Evolutionary conservation across 2,888 invertebrate genomes (phyloP), one percentile per base, ranked within the genome.

Genomic region (Allolobophora icterica): DNA sequence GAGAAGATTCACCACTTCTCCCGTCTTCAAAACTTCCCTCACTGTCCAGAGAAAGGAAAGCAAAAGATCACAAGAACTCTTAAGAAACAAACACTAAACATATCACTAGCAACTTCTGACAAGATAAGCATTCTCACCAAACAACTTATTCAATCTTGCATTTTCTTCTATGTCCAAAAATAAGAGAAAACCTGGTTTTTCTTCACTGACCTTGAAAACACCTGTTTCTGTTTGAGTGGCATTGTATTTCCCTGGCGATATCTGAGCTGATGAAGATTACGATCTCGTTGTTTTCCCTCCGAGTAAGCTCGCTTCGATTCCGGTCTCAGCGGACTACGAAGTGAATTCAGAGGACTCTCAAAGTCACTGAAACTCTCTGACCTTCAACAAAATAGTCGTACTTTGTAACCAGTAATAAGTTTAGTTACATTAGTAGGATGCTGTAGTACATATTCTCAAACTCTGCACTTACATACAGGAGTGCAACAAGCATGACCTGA

Each of bases 261-360:
- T 71, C 71, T 71, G 30, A 71, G 34, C 87, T 87, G 87, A 35
- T 35, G 11, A 34, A 34, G 34, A 87, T 87, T 38, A 35, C 87
- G 34, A 87, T 87, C 35, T 38, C 34, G 21, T 19, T 35, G 87
- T 34, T 87, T 87, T 87, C 87, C 87, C 35, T 87, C 87, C 1
- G 87, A 87, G 38, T 11, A 87, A 35, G 90, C 0, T 35, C 52
- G 33, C 38, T 90, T 38, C n/a, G 52, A 58, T 58, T 90, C 90
- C 34, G 24, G 90, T 34, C 90, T 45, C 58, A 90, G 83, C 6
- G 90, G 90, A 90, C 90, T 90, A 30, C 90, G 52, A 33, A 90
- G 90, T 21, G 90, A 58, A 58, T 58, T 58, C n/a, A 90, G 90
- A 19, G 90, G 90, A 90, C 87, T 87, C 15, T 38, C 87, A 87